Evolutionary conservation across 1,140 invertebrate genomes (phyloP).

Genomic region (Magallana ariakensis): DNA sequence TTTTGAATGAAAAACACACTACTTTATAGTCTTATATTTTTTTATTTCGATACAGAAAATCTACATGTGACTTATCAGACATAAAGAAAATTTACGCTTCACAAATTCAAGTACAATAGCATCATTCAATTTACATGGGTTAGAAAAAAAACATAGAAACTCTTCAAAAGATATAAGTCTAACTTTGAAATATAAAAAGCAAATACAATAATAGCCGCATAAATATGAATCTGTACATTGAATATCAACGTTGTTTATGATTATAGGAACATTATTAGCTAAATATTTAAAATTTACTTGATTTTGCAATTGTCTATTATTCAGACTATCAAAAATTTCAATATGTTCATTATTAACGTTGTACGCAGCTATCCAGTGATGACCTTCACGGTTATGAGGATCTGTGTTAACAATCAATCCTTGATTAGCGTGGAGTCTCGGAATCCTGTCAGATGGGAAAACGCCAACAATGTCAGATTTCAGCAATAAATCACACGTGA

Average conservation of each 20-base stretch:
- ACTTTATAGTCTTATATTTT: not conserved
- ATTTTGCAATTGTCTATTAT: slow-evolving; percentile 29
- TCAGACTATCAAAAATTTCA: slow-evolving; percentile 55
- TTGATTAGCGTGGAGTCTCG: not conserved
- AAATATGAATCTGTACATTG: slow-evolving; percentile 22
- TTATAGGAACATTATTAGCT: not conserved
- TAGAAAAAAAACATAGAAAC: slow-evolving; percentile 29
- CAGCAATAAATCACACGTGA: slow-evolving; percentile 53
- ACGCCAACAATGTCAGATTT: slow-evolving; percentile 38
- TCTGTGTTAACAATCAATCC: slow-evolving; percentile 56
- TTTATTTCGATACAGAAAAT: not conserved
- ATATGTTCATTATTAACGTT: slow-evolving; percentile 16
- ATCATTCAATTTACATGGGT: slow-evolving; percentile 33
- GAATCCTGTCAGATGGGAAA: slow-evolving; percentile 42
- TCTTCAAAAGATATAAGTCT: slow-evolving; percentile 24
- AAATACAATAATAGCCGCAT: slow-evolving; percentile 52
- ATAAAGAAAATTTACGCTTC: slow-evolving; percentile 33
- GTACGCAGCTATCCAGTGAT: slow-evolving; percentile 49
- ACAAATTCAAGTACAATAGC: slow-evolving; percentile 44
- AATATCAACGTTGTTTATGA: not conserved
- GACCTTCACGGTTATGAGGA: not conserved
- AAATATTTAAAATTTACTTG: not conserved
- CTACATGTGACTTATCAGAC: slow-evolving; percentile 21
- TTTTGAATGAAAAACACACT: not conserved
- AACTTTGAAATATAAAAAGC: slow-evolving; percentile 15